A percentile compares a stretch with the other conserved stretches of the same genome.
Conservation (phyloP, 2,113 vertebrate species). For the Hyperopisus bebe region DNA sequence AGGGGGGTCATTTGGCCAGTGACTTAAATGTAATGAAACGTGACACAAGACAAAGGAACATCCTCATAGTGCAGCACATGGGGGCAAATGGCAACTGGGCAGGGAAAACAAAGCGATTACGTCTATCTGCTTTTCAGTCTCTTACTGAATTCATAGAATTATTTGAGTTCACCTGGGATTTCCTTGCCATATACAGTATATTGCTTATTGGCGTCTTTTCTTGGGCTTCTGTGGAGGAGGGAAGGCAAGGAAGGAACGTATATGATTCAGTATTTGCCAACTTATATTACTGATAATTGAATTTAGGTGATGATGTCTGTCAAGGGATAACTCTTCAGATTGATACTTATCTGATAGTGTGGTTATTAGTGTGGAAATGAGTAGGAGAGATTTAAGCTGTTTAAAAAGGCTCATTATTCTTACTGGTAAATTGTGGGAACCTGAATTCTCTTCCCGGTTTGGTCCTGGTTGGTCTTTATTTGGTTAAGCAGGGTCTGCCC, state of each 20-base stretch:
- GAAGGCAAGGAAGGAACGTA: neutral
- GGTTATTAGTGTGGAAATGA: neutral
- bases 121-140: neutral
- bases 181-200: neutral
- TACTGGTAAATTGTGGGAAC: neutral
- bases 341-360: neutral
- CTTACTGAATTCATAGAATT: neutral
- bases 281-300: neutral
- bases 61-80: neutral
- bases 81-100: neutral
- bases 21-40: slow-evolving; percentile 7
- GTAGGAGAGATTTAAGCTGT: neutral
- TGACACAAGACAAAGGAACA: neutral
- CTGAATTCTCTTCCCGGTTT: neutral
- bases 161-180: neutral
- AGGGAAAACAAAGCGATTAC: neutral
- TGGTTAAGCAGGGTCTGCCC: neutral
- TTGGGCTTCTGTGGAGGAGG: neutral
- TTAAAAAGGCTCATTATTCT: neutral
- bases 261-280: neutral
- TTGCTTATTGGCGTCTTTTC: neutral
- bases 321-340: neutral
- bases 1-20: neutral
- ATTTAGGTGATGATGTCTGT: neutral
- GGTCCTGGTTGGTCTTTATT: neutral